These are phyloP conservation scores for Aleadryas rufinucha DNA, from an alignment of 2,113 vertebrate genomes.

Conservation along the genomic window DNA sequence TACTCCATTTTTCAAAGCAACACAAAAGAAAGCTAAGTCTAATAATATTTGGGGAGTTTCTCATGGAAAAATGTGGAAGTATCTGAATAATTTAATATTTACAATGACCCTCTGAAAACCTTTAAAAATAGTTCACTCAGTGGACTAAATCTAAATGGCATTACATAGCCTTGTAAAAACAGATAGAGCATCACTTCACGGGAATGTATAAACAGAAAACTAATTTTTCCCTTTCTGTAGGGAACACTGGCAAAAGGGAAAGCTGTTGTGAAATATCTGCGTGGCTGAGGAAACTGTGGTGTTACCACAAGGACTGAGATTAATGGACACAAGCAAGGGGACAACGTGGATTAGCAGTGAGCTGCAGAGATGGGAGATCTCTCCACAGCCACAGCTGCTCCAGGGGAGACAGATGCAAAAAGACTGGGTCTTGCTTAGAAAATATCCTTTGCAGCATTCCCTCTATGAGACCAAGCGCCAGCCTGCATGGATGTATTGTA, in stretches of 20 bases:
- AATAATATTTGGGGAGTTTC: background rate
- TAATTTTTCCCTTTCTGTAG: background rate
- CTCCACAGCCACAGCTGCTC: background rate
- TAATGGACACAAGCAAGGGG: background rate
- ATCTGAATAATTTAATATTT: background rate
- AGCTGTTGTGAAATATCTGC: background rate
- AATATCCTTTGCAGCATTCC: background rate
- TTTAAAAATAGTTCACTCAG: background rate
- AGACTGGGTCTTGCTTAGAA: background rate
- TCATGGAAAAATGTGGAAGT: background rate
- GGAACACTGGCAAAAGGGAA: background rate
- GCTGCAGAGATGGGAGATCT: background rate
- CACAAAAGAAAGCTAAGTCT: background rate
- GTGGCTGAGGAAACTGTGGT: background rate
- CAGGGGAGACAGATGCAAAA: background rate
- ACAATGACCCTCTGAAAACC: background rate
- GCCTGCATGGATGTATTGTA: background rate
- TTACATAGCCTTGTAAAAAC: background rate
- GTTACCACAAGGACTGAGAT: background rate
- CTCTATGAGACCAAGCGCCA: background rate
- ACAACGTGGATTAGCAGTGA: background rate
- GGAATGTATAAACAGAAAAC: conserved; percentile 6
- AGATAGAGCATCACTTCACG: background rate
- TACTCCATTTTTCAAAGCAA: background rate
- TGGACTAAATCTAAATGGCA: background rate